Evolutionary conservation across 2,888 invertebrate genomes (phyloP), one percentile per base, ranked within the genome.

Genomic region (Frankliniella fusca): DNA sequence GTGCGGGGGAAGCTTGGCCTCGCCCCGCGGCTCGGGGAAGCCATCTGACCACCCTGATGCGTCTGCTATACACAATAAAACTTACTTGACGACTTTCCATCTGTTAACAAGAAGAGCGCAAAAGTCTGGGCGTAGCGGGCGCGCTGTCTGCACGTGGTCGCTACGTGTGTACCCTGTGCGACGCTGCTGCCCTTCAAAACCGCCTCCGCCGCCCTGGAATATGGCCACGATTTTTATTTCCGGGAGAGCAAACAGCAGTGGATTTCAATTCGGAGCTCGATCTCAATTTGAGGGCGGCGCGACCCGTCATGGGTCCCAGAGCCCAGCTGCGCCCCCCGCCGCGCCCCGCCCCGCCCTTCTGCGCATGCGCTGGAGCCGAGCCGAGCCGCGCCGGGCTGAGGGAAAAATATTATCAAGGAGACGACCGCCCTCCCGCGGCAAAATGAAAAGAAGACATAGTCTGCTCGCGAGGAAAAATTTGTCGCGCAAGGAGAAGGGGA

Each of bases 21-120:
- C n/a, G n/a, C 5, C 12, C 15, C 15, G 54, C 15, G 54, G 1
- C 15, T 2, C 3, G 54, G 54, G 54, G 15, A 18, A 20, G 61
- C 61, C 61, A 18, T 61, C 20, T 11, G 61, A n/a, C 61, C 61
- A 61, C 61, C 61, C n/a, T 61, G 61, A 61, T 61, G 61, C n/a
- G 61, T 61, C 61, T 15, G 61, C 61, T 61, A n/a, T 61, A 76
- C 27, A 27, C 70, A 76, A 76, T 76, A 76, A 76, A 76, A 76
- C 70, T 76, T 27, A 23, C 70, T 76, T 76, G 70, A 76, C 27
- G 70, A 76, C 70, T 23, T 76, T 27, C 27, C 70, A 76, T 76
- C 70, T 76, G 70, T 10, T 9, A 10, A n/a, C 23, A 12, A 27
- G 70, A 27, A 9, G n/a, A 10, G 1, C 9, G 27, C 27, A 76